Percentiles rank a stretch among this genome's conserved stretches.
phyloP scores from a whole-genome alignment of 2,113 vertebrate species.

The Neolamprologus caudopunctatus region DNA sequence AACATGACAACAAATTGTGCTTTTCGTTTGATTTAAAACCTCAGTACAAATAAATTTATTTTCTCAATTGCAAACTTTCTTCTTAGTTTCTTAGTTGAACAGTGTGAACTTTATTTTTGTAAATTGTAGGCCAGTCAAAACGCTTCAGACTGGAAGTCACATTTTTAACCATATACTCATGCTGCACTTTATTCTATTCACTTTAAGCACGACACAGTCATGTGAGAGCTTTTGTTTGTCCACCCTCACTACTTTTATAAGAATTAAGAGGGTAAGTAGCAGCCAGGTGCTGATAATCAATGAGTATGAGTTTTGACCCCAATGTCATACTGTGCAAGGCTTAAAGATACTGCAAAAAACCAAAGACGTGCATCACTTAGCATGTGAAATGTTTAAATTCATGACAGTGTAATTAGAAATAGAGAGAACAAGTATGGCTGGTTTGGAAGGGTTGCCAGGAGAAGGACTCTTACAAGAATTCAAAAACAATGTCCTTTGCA shows the following conservation, averaged over 20 bases:
- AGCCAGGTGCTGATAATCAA: not conserved
- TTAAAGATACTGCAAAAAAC: not conserved
- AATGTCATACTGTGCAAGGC: not conserved
- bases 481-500: not conserved
- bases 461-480: not conserved
- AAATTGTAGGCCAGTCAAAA: not conserved
- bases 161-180: not conserved
- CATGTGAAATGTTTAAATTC: not conserved
- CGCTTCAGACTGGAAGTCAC: not conserved
- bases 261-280: not conserved
- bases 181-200: not conserved
- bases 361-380: not conserved
- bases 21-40: not conserved
- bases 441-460: not conserved
- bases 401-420: not conserved
- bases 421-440: not conserved
- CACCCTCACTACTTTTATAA: not conserved
- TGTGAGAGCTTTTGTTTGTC: fast-evolving
- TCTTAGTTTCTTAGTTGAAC: not conserved
- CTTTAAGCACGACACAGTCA: not conserved
- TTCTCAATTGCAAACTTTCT: not conserved
- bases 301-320: not conserved
- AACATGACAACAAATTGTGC: not conserved
- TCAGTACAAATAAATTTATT: fast-evolving
- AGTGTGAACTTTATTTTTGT: not conserved